phyloP scores from a whole-genome alignment of 1,140 invertebrate species.

The Orussus abietinus region DNA sequence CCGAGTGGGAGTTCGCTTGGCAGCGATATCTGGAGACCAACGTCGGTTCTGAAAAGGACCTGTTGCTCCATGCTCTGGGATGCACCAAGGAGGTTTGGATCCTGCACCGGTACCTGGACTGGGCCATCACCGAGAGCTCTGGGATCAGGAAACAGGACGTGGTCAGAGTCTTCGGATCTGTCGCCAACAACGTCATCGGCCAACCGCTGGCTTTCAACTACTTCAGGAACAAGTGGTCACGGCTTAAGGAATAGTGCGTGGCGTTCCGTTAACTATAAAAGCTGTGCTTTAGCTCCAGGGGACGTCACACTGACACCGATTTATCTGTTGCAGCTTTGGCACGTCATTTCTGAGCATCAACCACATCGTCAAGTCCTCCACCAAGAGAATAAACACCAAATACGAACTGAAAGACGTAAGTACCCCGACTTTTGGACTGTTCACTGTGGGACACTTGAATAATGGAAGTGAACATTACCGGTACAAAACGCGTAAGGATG shows the following conservation, averaged over 20 bases:
- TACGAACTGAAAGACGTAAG: slow-evolving; percentile 73
- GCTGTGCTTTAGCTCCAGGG: no score
- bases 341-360: slow-evolving; percentile 67
- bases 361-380: slow-evolving; percentile 67
- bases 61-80: slow-evolving; percentile 70
- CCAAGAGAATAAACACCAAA: slow-evolving; percentile 66
- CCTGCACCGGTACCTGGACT: slow-evolving; percentile 70
- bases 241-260: slow-evolving; percentile 68
- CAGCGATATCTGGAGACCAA: slow-evolving; percentile 68
- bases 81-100: slow-evolving; percentile 76
- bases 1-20: slow-evolving; percentile 85
- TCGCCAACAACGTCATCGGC: slow-evolving; percentile 68
- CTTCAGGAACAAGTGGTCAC: slow-evolving; percentile 68
- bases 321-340: slow-evolving; percentile 62
- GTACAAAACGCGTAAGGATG: no score
- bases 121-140: slow-evolving; percentile 65
- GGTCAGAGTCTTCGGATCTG: slow-evolving; percentile 66
- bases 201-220: slow-evolving; percentile 72
- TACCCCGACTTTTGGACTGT: no score
- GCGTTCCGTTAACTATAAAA: slow-evolving; percentile 5
- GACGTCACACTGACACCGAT: no score
- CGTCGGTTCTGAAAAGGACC: slow-evolving; percentile 72
- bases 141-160: slow-evolving; percentile 79
- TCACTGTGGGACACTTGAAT: no score
- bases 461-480: no score